Percentiles rank a stretch among this genome's conserved stretches.
phyloP scores from a whole-genome alignment of 2,797 vertebrate species.

The Lindbergichthys nudifrons region DNA sequence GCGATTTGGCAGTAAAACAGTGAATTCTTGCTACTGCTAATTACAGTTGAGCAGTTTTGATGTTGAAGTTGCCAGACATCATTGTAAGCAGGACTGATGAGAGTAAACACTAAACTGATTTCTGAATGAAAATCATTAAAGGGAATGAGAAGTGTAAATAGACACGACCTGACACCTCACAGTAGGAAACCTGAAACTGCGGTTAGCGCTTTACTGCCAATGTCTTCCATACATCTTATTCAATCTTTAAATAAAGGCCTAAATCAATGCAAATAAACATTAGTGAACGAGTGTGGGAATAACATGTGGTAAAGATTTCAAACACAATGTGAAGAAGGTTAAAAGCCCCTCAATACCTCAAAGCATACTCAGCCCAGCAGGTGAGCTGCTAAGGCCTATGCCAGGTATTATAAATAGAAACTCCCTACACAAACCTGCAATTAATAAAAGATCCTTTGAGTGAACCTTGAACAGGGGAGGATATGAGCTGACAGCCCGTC shows the following conservation, averaged over 20 bases:
- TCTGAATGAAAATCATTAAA: slow-evolving; percentile 76
- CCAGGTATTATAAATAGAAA: slow-evolving; percentile 74
- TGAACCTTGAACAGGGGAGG: slow-evolving; percentile 56
- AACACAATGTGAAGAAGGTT: slow-evolving; percentile 71
- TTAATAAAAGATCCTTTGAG: slow-evolving; percentile 80
- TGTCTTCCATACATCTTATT: slow-evolving; percentile 68
- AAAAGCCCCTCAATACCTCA: slow-evolving; percentile 70
- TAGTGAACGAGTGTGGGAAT: slow-evolving; percentile 63
- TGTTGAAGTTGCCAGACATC: slow-evolving; percentile 61
- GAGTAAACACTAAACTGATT: slow-evolving; percentile 67
- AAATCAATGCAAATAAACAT: slow-evolving; percentile 76
- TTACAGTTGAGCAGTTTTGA: slow-evolving; percentile 60
- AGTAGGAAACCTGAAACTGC: slow-evolving; percentile 62
- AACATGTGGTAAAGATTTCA: slow-evolving; percentile 72
- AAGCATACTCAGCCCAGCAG: slow-evolving; percentile 61
- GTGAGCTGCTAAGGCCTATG: slow-evolving; percentile 55
- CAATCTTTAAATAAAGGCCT: slow-evolving; percentile 72
- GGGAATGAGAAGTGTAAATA: slow-evolving; percentile 70
- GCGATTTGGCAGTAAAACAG: slow-evolving; percentile 53
- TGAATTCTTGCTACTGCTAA: slow-evolving; percentile 68
- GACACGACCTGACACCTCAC: slow-evolving; percentile 62
- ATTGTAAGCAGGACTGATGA: slow-evolving; percentile 58
- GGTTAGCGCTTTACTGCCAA: slow-evolving; percentile 63
- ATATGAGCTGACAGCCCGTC: slow-evolving; percentile 64
- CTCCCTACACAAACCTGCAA: slow-evolving; percentile 61